phyloP scores from a whole-genome alignment of 2,113 vertebrate genomes.

The Parotia lawesii region DNA sequence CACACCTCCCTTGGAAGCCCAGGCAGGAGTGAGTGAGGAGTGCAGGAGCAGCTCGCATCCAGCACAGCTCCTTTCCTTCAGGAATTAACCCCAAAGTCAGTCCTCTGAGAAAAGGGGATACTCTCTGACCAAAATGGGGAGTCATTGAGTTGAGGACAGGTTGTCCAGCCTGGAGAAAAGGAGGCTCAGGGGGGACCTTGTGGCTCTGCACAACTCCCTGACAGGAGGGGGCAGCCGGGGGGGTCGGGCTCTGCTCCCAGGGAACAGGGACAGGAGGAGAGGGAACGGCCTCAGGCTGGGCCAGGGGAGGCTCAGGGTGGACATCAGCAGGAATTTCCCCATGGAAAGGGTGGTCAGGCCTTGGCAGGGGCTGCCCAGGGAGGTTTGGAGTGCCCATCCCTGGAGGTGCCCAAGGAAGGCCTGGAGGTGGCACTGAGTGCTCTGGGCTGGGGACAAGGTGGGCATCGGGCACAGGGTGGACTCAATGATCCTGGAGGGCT shows the following conservation, averaged over 20 bases:
- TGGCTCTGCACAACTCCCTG: not conserved
- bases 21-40: not conserved
- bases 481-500: not conserved
- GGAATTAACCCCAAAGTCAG: not conserved
- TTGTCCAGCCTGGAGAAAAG: not conserved
- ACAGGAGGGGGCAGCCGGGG: not conserved
- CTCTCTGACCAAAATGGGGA: not conserved
- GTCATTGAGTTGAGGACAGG: not conserved
- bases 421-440: fast-evolving
- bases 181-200: not conserved
- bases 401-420: not conserved
- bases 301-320: not conserved
- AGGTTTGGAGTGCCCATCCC: not conserved
- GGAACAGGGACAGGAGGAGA: not conserved
- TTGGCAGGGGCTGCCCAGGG: not conserved
- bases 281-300: not conserved
- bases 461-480: fast-evolving
- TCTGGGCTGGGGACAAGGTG: not conserved
- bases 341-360: fast-evolving
- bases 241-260: not conserved
- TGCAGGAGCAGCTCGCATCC: not conserved
- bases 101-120: not conserved
- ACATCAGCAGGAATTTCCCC: fast-evolving
- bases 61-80: not conserved
- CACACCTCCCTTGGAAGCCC: not conserved